Base-by-base conservation (phyloP, 2,113 vertebrate species). In the Otis tarda region DNA sequence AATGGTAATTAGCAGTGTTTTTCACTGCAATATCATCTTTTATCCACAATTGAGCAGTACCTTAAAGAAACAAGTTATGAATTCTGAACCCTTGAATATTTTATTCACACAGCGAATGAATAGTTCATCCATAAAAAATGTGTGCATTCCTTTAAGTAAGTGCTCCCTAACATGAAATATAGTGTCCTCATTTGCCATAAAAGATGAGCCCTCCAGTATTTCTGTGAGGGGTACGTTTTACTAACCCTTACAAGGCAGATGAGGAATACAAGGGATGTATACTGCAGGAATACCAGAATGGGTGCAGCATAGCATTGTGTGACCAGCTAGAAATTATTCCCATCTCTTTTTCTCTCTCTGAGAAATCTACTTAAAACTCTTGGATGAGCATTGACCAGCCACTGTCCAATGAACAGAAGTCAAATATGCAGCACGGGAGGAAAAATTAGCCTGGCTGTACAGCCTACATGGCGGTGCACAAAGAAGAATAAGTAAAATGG, bases 1-100 rank as follows among this genome's bases (percentile, higher is more conserved):
- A 94, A 90, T 81, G 20, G 20, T 24, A 95, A 94, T 96, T 87
- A 89, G 20, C 39, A 71, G n/a, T 53, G 69, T 50, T 96, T 96
- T 95, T 74, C 84, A 88, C 37, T 78, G 57, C 45, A 82, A 25
- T 78, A 71, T 81, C 31, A 75, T 88, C 60, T 92, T 93, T 88
- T 71, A 89, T 64, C 65, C 49, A 76, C 61, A 87, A 64, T 53
- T 92, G 37, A 5, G 9, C 33, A 45, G 17, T 82, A 56, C 56
- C 85, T 90, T 96, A 87, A 94, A 81, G 76, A 93, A 96, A 78
- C 52, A 93, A 60, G 15, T 75, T 83, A 77, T 64, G 76, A 87
- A 87, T 93, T 77, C 69, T 75, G 25, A 88, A 70, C 4, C 13
- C 23, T 35, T 78, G 56, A 86, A 83, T 49, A 68, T 82, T 94